Percentiles rank a stretch among this genome's conserved stretches.
Evolutionary conservation across 2,888 invertebrate species (phyloP).

Genomic region (Alviniconcha strummeri): DNA sequence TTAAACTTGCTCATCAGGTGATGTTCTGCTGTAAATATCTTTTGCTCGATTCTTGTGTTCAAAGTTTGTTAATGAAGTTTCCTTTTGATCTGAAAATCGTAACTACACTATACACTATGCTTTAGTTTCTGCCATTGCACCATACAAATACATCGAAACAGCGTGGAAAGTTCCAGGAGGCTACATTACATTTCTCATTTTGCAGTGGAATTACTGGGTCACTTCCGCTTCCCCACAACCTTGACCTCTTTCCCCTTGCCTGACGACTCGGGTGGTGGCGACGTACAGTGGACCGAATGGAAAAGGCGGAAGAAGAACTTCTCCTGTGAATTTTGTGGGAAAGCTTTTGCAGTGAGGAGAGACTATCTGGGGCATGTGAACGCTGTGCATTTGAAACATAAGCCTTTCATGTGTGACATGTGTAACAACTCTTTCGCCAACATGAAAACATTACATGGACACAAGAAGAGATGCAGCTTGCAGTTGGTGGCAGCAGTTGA

Average conservation of each 20-base stretch:
- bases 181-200: constrained; percentile 20
- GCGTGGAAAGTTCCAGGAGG: background rate
- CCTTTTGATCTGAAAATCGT: too few relatives aligned
- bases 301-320: constrained; percentile 37
- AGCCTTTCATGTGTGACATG: constrained; percentile 36
- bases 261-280: constrained; percentile 7
- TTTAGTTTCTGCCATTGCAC: too few relatives aligned
- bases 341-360: constrained; percentile 39
- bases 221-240: constrained; percentile 17
- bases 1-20: too few relatives aligned
- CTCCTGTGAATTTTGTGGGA: constrained; percentile 40
- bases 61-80: too few relatives aligned
- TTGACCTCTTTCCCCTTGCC: background rate
- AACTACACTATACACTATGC: too few relatives aligned
- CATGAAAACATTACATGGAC: constrained; percentile 36
- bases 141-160: too few relatives aligned
- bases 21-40: too few relatives aligned
- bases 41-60: too few relatives aligned
- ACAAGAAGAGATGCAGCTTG: constrained; percentile 33
- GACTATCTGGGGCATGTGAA: constrained; percentile 41
- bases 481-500: background rate
- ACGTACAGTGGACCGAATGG: constrained; percentile 9
- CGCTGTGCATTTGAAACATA: constrained; percentile 38
- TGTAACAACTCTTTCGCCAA: constrained; percentile 39
- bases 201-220: constrained; percentile 12